These are phyloP conservation scores for Taxidea taxus DNA, from an alignment of 2,113 vertebrate genomes.

Conservation along the genomic window DNA sequence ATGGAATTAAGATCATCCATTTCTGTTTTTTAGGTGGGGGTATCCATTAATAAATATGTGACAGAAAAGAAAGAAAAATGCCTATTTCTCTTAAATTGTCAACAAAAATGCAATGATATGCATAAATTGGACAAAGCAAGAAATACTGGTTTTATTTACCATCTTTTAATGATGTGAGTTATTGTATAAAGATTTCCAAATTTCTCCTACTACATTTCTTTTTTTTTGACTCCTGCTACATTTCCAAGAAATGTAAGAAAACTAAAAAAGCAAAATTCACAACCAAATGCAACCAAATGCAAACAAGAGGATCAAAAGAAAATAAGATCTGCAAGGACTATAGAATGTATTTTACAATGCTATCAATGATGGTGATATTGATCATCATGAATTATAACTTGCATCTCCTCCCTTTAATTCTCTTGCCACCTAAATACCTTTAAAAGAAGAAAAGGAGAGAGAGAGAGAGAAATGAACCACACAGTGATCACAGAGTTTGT, in stretches of 20 bases:
- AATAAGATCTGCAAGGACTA: neutral
- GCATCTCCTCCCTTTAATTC: neutral
- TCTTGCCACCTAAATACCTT: neutral
- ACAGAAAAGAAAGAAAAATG: neutral
- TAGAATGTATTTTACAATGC: neutral
- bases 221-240: too few species aligned
- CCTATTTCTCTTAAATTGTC: neutral
- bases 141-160: neutral
- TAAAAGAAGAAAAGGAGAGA: neutral
- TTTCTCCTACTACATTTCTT: neutral
- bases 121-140: neutral
- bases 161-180: neutral
- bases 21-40: neutral
- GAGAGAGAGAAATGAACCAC: conserved; percentile 41
- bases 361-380: neutral
- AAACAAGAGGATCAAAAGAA: neutral
- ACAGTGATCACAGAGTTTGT: conserved; percentile 59
- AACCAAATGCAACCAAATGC: neutral
- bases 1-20: neutral
- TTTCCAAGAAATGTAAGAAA: too few species aligned
- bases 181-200: neutral
- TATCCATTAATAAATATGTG: neutral
- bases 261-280: neutral
- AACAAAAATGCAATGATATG: neutral
- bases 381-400: neutral